A percentile compares a stretch with the other conserved stretches of the same genome.
These are phyloP conservation scores for Oncorhynchus mykiss DNA, from an alignment of 2,113 vertebrate species.

Conservation along the genomic window DNA sequence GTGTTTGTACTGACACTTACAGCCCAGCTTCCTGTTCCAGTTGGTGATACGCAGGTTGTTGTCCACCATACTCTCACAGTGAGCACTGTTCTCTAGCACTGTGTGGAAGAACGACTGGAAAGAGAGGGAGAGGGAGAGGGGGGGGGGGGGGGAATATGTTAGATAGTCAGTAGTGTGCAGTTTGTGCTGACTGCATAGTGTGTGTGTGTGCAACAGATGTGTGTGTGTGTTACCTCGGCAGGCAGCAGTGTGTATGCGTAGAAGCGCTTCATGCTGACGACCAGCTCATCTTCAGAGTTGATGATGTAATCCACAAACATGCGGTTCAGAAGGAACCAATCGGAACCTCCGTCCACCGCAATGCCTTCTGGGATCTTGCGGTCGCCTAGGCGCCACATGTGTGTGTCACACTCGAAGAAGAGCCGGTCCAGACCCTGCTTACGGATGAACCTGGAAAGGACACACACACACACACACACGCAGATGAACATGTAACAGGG, in stretches of 20 bases:
- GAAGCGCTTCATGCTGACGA: slow-evolving; percentile 92
- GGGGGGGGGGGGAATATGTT: too few relatives aligned
- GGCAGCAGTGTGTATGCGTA: slow-evolving; percentile 94
- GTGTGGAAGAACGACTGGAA: slow-evolving; percentile 88
- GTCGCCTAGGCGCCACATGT: slow-evolving; percentile 99
- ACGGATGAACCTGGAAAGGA: slow-evolving; percentile 85
- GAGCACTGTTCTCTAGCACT: slow-evolving; percentile 86
- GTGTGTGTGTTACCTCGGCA: slow-evolving; percentile 79
- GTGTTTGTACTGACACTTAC: slow-evolving; percentile 93
- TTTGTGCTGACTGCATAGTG: not conserved
- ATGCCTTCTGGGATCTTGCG: slow-evolving; percentile 94
- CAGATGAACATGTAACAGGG: too few relatives aligned
- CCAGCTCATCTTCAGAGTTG: slow-evolving; percentile 86
- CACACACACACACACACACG: slow-evolving; percentile 10
- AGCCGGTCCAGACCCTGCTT: slow-evolving; percentile 96
- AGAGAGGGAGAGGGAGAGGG: not conserved
- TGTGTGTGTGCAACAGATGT: not conserved
- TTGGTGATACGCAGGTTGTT: slow-evolving; percentile 93
- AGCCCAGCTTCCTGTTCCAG: slow-evolving; percentile 94
- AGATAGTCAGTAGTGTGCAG: not conserved
- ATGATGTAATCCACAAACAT: slow-evolving; percentile 94
- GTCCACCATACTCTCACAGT: slow-evolving; percentile 90
- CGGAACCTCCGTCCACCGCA: slow-evolving; percentile 90
- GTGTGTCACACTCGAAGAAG: slow-evolving; percentile 94
- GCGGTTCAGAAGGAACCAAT: slow-evolving; percentile 96